A percentile compares a stretch with the other conserved stretches of the same genome.
These are phyloP conservation scores for Callorhinus ursinus DNA, from an alignment of 2,113 vertebrate genomes.

Conservation along the genomic window DNA sequence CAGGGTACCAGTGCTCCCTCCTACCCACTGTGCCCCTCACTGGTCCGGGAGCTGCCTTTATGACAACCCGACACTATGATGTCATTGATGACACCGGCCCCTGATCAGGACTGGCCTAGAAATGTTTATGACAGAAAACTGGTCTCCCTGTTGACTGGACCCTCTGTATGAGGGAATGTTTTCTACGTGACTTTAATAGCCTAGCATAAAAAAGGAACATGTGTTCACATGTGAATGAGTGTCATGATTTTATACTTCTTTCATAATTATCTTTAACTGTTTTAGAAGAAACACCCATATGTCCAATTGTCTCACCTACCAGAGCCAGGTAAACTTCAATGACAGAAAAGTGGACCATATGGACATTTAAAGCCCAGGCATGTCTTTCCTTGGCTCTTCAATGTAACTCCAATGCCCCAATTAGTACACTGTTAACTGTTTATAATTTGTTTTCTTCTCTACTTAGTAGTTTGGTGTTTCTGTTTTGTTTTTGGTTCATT, in stretches of 20 bases:
- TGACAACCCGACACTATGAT: neutral
- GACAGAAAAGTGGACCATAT: neutral
- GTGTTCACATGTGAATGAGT: neutral
- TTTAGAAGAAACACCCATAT: neutral
- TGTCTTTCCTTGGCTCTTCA: neutral
- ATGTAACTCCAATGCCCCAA: neutral
- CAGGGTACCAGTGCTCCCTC: neutral
- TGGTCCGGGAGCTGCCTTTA: neutral
- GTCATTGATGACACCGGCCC: neutral
- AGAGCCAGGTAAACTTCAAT: neutral
- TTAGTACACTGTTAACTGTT: neutral
- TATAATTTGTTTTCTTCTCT: neutral
- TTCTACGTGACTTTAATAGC: neutral
- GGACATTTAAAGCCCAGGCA: neutral
- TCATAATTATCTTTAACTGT: neutral
- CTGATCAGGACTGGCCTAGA: neutral
- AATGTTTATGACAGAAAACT: neutral
- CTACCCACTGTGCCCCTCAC: neutral
- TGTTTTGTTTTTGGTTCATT: neutral
- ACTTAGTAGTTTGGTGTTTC: neutral
- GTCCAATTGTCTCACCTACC: neutral
- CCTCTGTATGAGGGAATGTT: neutral
- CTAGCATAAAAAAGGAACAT: neutral
- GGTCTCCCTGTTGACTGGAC: neutral
- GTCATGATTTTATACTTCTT: neutral